Percentiles rank a stretch among this genome's conserved stretches.
Conservation (phyloP, 2,797 vertebrate species). For the Taeniopygia guttata region DNA sequence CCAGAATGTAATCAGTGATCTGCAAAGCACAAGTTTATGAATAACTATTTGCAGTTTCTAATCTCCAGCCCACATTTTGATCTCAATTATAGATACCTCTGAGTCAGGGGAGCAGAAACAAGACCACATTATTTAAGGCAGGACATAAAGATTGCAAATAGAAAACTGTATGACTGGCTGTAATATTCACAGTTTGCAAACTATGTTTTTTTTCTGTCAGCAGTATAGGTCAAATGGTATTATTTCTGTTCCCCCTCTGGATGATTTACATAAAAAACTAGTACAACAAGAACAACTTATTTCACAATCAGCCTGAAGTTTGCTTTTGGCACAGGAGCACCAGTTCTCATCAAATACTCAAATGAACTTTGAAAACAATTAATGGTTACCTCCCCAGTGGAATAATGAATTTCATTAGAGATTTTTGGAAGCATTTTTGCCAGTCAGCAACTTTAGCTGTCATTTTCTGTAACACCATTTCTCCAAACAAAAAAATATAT, state of each 20-base stretch:
- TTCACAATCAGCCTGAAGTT: constrained; percentile 14
- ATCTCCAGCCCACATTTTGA: not conserved
- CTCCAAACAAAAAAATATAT: not conserved
- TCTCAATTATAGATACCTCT: not conserved
- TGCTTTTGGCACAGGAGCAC: not conserved
- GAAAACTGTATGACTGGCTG: not conserved
- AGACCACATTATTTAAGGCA: not conserved
- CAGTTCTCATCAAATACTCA: not conserved
- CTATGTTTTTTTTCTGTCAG: not conserved
- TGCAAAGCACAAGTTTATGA: not conserved
- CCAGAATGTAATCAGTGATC: not conserved
- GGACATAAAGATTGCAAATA: not conserved
- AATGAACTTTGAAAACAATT: constrained; percentile 20
- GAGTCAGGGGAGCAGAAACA: not conserved
- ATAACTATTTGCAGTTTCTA: not conserved
- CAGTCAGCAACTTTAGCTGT: not conserved
- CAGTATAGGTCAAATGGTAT: not conserved
- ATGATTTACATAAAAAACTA: not conserved
- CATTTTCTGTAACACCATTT: not conserved
- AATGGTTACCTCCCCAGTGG: not conserved
- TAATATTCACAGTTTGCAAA: not conserved
- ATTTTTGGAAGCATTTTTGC: constrained; percentile 6
- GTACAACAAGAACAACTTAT: not conserved
- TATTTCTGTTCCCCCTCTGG: not conserved
- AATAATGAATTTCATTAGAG: not conserved